Conservation (phyloP, 2,113 vertebrate genomes). For the Chloroceryle aenea region DNA sequence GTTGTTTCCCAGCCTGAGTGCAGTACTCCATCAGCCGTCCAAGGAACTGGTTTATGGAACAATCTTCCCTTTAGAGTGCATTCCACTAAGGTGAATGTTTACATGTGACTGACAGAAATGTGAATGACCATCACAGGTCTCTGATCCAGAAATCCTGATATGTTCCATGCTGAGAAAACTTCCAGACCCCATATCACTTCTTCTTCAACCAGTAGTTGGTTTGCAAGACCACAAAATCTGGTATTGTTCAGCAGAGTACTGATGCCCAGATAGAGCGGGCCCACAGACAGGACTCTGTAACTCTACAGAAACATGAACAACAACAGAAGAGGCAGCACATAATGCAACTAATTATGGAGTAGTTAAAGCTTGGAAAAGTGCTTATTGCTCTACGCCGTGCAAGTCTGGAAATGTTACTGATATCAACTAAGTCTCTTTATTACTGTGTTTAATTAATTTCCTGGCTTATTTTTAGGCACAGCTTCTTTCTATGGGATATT, state of each 20-base stretch:
- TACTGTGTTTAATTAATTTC: neutral
- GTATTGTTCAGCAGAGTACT: constrained; percentile 14
- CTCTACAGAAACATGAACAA: neutral
- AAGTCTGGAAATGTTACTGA: constrained; percentile 6
- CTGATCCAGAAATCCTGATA: neutral
- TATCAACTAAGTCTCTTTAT: neutral
- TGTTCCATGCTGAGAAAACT: neutral
- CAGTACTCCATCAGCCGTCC: neutral
- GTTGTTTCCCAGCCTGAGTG: neutral
- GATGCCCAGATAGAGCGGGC: neutral
- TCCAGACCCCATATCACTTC: neutral
- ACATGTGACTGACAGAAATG: neutral
- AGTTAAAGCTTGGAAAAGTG: neutral
- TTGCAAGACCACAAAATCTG: constrained; percentile 60
- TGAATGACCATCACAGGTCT: neutral
- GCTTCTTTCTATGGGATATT: constrained; percentile 9
- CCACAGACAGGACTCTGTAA: neutral
- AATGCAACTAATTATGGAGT: neutral
- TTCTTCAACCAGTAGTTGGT: constrained; percentile 10
- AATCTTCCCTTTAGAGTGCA: neutral
- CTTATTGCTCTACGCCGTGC: neutral
- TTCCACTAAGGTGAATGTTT: neutral
- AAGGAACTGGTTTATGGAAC: neutral
- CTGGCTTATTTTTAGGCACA: constrained; percentile 35
- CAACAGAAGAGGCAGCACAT: neutral